Percentiles rank a stretch among this genome's conserved stretches.
Conservation (phyloP, 1,140 invertebrate genomes). For the Homarus americanus region DNA sequence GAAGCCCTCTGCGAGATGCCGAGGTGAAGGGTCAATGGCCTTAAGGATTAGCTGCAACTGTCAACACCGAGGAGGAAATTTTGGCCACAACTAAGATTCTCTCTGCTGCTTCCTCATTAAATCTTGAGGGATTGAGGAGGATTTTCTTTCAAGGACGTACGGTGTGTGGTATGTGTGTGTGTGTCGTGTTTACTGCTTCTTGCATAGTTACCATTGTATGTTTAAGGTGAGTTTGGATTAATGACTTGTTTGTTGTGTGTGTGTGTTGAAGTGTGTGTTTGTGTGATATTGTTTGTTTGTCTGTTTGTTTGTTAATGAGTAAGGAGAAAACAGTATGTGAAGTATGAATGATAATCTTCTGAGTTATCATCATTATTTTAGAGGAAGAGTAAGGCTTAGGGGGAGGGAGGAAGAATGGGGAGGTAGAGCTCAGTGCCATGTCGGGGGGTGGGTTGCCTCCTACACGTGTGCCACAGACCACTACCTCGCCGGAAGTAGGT, state of each 20-base stretch:
- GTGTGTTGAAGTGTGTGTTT: too few relatives aligned
- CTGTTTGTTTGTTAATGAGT: too few relatives aligned
- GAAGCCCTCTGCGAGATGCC: too few relatives aligned
- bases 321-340: too few relatives aligned
- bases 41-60: neutral
- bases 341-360: too few relatives aligned
- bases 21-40: too few relatives aligned
- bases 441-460: neutral
- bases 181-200: neutral
- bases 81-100: neutral
- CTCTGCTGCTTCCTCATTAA: neutral
- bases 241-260: neutral
- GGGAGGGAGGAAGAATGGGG: too few relatives aligned
- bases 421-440: neutral
- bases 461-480: neutral
- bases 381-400: too few relatives aligned
- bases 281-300: too few relatives aligned
- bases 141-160: neutral
- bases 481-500: neutral
- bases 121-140: neutral
- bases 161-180: neutral
- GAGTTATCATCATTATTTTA: too few relatives aligned
- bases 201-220: neutral
- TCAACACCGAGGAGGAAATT: neutral
- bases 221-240: neutral